Percentiles rank a stretch among this genome's conserved stretches.
phyloP scores from a whole-genome alignment of 2,113 vertebrate species.

The Carollia perspicillata region DNA sequence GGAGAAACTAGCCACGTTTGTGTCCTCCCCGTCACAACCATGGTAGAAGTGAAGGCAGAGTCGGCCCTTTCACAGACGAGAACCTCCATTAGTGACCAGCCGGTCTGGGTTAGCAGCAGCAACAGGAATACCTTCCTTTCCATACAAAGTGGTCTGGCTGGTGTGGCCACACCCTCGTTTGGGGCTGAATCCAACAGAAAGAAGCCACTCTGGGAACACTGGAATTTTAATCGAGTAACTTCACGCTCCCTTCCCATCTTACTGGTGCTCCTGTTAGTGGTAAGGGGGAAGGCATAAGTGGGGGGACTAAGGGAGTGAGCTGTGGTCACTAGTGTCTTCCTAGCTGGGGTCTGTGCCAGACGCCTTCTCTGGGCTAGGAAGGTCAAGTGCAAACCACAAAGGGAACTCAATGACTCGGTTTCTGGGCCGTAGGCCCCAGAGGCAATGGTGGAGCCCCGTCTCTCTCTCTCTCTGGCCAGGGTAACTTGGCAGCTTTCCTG shows the following conservation, averaged over 20 bases:
- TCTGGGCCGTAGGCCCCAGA: background rate
- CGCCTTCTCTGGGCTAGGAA: no score
- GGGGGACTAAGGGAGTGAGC: background rate
- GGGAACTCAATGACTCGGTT: background rate
- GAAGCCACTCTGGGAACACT: background rate
- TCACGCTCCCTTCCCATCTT: no score
- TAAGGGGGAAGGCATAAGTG: background rate
- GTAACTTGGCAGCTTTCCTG: slow-evolving; percentile 47
- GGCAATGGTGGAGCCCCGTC: background rate
- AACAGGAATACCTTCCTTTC: background rate
- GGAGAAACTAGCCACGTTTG: background rate
- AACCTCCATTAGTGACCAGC: rapidly evolving
- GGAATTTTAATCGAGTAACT: background rate
- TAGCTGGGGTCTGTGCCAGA: background rate
- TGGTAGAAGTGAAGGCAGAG: background rate
- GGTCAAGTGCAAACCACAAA: background rate
- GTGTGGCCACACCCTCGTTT: background rate
- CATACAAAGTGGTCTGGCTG: background rate
- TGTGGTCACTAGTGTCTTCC: background rate
- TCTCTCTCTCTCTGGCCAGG: background rate
- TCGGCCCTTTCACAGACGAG: background rate
- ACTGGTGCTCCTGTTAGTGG: background rate
- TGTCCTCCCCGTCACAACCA: background rate
- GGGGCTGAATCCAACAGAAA: background rate
- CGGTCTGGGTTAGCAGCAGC: background rate